Percentiles rank a stretch among this genome's conserved stretches.
Evolutionary conservation across 2,113 vertebrate genomes (phyloP).

Genomic region (Egretta garzetta): DNA sequence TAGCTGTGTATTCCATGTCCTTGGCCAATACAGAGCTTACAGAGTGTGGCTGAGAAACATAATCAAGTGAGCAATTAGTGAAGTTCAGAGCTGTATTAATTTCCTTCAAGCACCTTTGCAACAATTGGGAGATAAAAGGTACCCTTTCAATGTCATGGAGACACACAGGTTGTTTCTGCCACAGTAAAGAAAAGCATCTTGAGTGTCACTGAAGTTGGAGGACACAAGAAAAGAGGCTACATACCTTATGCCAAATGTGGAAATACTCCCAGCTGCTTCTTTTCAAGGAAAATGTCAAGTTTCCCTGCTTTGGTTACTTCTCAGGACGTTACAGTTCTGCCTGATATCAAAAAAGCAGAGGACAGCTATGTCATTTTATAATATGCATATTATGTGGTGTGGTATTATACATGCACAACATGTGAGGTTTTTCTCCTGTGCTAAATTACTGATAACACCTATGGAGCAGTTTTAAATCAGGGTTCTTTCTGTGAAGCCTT

Average conservation of each 20-base stretch:
- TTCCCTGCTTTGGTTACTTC: neutral
- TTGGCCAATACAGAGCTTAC: neutral
- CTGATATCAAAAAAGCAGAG: neutral
- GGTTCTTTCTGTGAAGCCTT: neutral
- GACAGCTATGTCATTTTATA: neutral
- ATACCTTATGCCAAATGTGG: neutral
- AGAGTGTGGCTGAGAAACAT: neutral
- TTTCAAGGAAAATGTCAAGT: neutral
- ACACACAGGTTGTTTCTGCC: neutral
- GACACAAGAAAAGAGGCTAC: neutral
- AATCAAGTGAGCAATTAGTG: constrained; percentile 2
- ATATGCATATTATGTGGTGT: neutral
- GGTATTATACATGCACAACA: neutral
- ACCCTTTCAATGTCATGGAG: neutral
- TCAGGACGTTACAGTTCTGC: neutral
- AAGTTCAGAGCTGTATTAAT: neutral
- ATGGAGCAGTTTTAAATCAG: neutral
- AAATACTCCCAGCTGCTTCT: neutral
- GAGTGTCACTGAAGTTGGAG: neutral
- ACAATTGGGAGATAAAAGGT: neutral
- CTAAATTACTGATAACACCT: neutral
- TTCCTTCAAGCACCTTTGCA: neutral
- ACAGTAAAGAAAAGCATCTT: neutral
- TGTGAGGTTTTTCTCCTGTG: neutral
- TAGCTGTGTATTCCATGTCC: neutral